phyloP scores from a whole-genome alignment of 2,113 vertebrate species.

The Solenodon paradoxus region DNA sequence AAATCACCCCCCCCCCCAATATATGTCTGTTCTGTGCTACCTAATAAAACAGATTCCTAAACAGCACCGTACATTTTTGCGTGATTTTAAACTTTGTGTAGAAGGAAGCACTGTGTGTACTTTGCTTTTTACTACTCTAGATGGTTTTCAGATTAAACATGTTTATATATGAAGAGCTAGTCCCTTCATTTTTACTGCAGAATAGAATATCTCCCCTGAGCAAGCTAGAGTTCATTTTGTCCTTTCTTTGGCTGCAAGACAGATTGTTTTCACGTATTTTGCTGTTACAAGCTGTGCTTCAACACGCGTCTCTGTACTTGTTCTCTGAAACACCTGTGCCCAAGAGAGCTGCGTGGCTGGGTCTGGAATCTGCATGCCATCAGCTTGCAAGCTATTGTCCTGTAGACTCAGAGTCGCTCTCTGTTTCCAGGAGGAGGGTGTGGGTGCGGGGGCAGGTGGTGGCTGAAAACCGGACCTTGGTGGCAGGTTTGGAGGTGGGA shows the following conservation, averaged over 20 bases:
- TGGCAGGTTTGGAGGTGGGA: too few species aligned
- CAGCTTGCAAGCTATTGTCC: fast-evolving
- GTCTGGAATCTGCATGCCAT: not conserved
- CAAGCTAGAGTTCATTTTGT: not conserved
- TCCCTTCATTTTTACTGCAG: not conserved
- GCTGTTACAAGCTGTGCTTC: not conserved
- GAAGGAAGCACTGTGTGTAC: not conserved
- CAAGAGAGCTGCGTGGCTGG: not conserved
- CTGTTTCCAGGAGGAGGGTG: too few species aligned
- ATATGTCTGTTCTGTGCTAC: not conserved
- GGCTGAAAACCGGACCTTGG: too few species aligned
- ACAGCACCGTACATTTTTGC: not conserved
- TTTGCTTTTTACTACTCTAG: not conserved
- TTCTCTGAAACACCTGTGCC: not conserved
- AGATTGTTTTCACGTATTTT: not conserved
- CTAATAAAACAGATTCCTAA: not conserved
- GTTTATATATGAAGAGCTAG: not conserved
- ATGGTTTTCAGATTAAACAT: not conserved
- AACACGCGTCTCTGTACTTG: not conserved
- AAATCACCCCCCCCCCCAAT: not conserved
- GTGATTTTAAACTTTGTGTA: not conserved
- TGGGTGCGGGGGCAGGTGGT: too few species aligned
- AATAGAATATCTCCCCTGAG: not conserved
- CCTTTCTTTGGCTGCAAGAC: not conserved
- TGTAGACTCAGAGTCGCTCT: not conserved